phyloP scores from a whole-genome alignment of 2,888 invertebrate species.

The Drosophila picticornis region DNA sequence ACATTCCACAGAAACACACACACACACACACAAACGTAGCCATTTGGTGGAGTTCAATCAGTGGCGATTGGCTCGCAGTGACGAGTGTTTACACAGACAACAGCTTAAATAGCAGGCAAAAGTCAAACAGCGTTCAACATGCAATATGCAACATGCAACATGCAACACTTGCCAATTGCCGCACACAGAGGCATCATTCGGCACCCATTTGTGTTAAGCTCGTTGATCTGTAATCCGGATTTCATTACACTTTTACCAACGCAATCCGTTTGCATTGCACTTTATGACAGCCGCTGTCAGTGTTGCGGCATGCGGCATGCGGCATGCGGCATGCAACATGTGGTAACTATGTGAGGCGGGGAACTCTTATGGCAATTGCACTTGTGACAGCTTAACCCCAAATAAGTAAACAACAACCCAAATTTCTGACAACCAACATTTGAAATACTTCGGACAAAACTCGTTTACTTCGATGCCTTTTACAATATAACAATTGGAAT shows the following conservation, averaged over 20 bases:
- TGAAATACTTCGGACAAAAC: neutral
- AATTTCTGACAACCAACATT: neutral
- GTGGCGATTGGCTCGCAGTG: conserved; percentile 8
- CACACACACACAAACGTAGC: neutral
- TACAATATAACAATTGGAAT: neutral
- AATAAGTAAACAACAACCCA: conserved; percentile 15
- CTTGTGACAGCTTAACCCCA: conserved; percentile 12
- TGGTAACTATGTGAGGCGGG: neutral
- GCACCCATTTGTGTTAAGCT: conserved; percentile 40
- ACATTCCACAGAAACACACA: neutral
- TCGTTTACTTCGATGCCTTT: neutral
- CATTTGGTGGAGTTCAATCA: conserved; percentile 36
- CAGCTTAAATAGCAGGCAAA: conserved; percentile 39
- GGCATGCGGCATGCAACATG: neutral
- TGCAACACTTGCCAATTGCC: conserved; percentile 6
- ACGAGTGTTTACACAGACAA: conserved; percentile 25
- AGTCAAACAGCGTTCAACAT: conserved; percentile 24
- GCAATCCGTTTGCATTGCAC: conserved; percentile 38
- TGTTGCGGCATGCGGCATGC: conserved; percentile 9
- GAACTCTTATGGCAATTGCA: conserved; percentile 8
- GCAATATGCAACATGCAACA: conserved; percentile 10
- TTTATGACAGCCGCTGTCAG: conserved; percentile 52
- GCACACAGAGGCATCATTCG: conserved; percentile 28
- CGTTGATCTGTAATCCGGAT: conserved; percentile 63
- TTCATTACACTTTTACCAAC: conserved; percentile 62